Base-by-base conservation (phyloP, 2,888 invertebrate species). In the Andrena haemorrhoa region DNA sequence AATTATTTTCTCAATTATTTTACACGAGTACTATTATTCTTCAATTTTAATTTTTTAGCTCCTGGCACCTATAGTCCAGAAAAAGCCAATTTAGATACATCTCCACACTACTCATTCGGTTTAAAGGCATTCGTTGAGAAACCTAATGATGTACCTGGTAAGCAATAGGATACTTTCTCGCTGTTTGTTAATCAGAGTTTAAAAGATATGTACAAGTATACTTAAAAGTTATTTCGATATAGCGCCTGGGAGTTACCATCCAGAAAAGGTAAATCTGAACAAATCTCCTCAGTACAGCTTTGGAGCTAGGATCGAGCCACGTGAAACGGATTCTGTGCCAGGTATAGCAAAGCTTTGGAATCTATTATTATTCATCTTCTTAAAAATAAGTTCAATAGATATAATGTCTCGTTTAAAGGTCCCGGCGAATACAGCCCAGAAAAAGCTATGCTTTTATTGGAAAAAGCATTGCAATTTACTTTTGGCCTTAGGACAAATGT, bases 101-200 rank as follows among this genome's bases (percentile, higher is more conserved):
- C 96, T 68, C 95, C 96, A 69, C 96, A 95, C 89, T 97, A 95
- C 90, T 96, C 96, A 5, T 96, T 97, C 92, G 96, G 97, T 35
- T 94, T 96, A 83, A 97, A 96, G 93, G 95, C 96, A 63, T 94
- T 95, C 91, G 92, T 94, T 63, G 95, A 95, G 80, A 95, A 95
- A 88, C 94, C 95, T 58, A 95, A 95, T 85, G 95, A 95, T 84
- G 95, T 96, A 23, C 97, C 97, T 91, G 97, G 96, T 93, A 63
- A 75, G 69, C 53, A 63, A 66, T 26, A 71, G 64, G 26, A 1
- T 61, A 49, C 1, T 49, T 58, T 35, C n/a, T 29, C 58, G 31
- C 35, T 68, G 56, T 64, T 29, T 12, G 0, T 31, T 3, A 10
- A 65, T 41, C 16, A 16, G 41, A 41, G 16, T 41, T 41, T 41